These are phyloP conservation scores for Melieria omissa DNA, from an alignment of 2,888 invertebrate species.

Conservation along the genomic window DNA sequence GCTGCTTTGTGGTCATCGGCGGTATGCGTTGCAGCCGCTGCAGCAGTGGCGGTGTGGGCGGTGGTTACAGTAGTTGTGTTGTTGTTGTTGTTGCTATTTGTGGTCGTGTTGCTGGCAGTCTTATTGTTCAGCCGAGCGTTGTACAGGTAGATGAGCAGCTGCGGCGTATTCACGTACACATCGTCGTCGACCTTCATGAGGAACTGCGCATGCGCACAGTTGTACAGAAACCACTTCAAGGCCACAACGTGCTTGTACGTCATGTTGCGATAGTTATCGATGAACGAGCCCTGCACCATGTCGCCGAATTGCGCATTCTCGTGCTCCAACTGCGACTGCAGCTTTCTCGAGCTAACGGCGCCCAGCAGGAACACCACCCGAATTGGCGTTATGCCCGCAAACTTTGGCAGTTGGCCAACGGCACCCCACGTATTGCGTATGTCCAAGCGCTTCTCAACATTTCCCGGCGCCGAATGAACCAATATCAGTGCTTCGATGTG, in stretches of 20 bases:
- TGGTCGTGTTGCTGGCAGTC: constrained; percentile 34
- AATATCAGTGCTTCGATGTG: constrained; percentile 73
- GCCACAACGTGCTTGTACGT: constrained; percentile 88
- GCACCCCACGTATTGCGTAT: constrained; percentile 83
- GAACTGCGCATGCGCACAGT: constrained; percentile 76
- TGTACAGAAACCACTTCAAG: constrained; percentile 79
- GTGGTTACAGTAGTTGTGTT: constrained; percentile 42
- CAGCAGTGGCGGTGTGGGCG: constrained; percentile 21
- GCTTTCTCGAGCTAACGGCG: constrained; percentile 62
- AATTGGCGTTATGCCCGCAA: constrained; percentile 62
- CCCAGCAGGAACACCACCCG: constrained; percentile 78
- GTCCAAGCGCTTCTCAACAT: constrained; percentile 73
- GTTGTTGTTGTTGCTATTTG: constrained; percentile 43
- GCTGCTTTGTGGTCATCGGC: not conserved
- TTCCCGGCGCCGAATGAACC: constrained; percentile 76
- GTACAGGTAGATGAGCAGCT: constrained; percentile 69
- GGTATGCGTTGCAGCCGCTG: constrained; percentile 11
- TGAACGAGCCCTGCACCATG: constrained; percentile 80
- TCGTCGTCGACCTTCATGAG: constrained; percentile 83
- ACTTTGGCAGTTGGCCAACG: constrained; percentile 62
- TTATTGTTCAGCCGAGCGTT: not conserved
- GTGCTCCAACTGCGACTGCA: constrained; percentile 63
- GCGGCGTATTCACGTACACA: constrained; percentile 77
- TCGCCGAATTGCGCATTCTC: constrained; percentile 74
- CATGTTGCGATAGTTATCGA: constrained; percentile 82